Percentiles rank a stretch among this genome's conserved stretches.
Conservation (phyloP, 2,888 invertebrate genomes). For the Griposia aprilina region DNA sequence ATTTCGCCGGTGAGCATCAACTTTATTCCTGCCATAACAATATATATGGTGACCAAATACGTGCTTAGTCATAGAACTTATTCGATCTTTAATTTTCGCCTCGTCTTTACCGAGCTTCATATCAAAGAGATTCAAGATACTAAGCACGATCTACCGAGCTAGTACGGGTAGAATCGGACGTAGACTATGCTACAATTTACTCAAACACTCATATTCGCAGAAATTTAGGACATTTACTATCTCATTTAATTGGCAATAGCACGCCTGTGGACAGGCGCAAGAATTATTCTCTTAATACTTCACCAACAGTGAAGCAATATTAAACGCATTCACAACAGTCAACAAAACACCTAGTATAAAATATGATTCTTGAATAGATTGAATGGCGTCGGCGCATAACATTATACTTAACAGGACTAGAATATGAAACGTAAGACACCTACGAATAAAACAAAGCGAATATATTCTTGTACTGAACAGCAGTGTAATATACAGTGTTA, state of each 20-base stretch:
- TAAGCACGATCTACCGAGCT: background rate
- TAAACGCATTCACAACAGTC: conserved; percentile 30
- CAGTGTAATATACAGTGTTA: background rate
- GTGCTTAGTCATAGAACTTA: background rate
- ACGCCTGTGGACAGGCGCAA: conserved; percentile 32
- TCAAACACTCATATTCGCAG: background rate
- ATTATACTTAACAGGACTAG: conserved; percentile 52
- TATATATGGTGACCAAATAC: background rate
- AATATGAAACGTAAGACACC: conserved; percentile 53
- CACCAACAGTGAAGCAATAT: conserved; percentile 30
- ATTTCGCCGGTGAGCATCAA: background rate
- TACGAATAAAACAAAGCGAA: conserved; percentile 47
- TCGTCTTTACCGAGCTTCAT: background rate
- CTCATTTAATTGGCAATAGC: conserved; percentile 15
- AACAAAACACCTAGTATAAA: conserved; percentile 37
- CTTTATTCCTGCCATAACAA: background rate
- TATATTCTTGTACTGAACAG: conserved; percentile 23
- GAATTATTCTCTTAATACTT: conserved; percentile 34
- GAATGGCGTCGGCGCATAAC: conserved; percentile 49
- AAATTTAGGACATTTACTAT: conserved; percentile 10
- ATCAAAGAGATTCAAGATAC: background rate
- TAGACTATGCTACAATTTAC: conserved; percentile 1
- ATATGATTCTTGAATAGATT: conserved; percentile 52
- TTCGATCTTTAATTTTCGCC: background rate
- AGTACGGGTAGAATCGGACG: background rate